A percentile compares a stretch with the other conserved stretches of the same genome.
These are phyloP conservation scores for Epinephelus cyanopodus DNA, from an alignment of 2,113 vertebrate genomes.

Conservation along the genomic window DNA sequence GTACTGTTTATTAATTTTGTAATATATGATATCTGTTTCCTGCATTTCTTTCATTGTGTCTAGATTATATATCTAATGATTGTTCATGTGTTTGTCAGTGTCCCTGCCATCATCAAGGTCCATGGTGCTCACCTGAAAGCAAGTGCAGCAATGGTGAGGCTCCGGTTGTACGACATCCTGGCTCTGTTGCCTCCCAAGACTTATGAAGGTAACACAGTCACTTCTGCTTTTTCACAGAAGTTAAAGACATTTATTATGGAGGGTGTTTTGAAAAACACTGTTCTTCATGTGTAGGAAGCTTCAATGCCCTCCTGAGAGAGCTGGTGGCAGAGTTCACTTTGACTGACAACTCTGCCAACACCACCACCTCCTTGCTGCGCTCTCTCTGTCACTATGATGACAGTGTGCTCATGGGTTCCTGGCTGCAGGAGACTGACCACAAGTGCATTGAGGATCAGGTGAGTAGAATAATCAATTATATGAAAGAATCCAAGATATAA, in stretches of 20 bases:
- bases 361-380: constrained; percentile 95
- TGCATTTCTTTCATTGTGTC: background rate
- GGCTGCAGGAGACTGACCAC: constrained; percentile 99
- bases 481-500: background rate
- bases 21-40: background rate
- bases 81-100: constrained; percentile 78
- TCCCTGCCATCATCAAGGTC: constrained; percentile 96
- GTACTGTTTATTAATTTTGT: background rate
- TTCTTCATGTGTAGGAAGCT: constrained; percentile 86
- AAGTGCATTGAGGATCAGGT: constrained; percentile 99
- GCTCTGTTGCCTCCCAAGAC: constrained; percentile 98
- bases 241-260: background rate
- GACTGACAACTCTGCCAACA: constrained; percentile 98
- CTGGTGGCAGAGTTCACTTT: constrained; percentile 98
- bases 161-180: constrained; percentile 97
- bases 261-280: constrained; percentile 4
- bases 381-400: constrained; percentile 99
- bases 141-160: constrained; percentile 98
- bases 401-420: constrained; percentile 98
- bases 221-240: background rate
- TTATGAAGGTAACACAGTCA: constrained; percentile 90
- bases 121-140: constrained; percentile 98
- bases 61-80: background rate
- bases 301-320: constrained; percentile 95
- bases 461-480: constrained; percentile 20